Conservation (phyloP, 2,888 invertebrate species). For the Rotaria sp. region DNA sequence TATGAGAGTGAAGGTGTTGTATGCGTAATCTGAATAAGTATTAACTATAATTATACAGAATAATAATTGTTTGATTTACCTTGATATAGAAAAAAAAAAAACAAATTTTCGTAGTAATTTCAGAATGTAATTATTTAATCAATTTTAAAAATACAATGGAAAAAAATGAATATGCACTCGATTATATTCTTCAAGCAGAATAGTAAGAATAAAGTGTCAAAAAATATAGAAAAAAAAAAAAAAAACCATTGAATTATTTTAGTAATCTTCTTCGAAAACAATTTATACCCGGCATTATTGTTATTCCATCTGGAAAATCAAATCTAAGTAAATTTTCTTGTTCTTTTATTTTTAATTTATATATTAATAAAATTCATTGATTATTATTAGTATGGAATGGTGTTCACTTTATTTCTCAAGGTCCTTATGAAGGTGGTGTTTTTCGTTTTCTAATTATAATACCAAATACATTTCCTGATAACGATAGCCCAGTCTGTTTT, state of each 20-base stretch:
- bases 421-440: conserved; percentile 78
- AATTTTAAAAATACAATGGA: background rate
- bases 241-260: background rate
- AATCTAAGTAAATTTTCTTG: background rate
- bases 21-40: too few species aligned
- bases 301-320: conserved; percentile 11
- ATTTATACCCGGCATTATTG: background rate
- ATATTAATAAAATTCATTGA: background rate
- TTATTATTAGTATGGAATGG: conserved; percentile 74
- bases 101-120: background rate
- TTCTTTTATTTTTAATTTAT: background rate
- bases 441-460: conserved; percentile 79
- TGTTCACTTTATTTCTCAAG: conserved; percentile 77
- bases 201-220: background rate
- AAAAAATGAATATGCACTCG: conserved; percentile 21
- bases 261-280: conserved; percentile 19
- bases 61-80: too few species aligned
- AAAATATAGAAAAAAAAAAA: background rate
- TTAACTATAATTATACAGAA: too few species aligned
- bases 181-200: conserved; percentile 27
- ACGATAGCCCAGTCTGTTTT: conserved; percentile 70
- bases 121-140: background rate
- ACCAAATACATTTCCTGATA: conserved; percentile 79
- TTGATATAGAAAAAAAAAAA: too few species aligned
- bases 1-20: too few species aligned